Base-by-base conservation (phyloP, 2,888 invertebrate genomes). In the Petrolisthes cinctipes region DNA sequence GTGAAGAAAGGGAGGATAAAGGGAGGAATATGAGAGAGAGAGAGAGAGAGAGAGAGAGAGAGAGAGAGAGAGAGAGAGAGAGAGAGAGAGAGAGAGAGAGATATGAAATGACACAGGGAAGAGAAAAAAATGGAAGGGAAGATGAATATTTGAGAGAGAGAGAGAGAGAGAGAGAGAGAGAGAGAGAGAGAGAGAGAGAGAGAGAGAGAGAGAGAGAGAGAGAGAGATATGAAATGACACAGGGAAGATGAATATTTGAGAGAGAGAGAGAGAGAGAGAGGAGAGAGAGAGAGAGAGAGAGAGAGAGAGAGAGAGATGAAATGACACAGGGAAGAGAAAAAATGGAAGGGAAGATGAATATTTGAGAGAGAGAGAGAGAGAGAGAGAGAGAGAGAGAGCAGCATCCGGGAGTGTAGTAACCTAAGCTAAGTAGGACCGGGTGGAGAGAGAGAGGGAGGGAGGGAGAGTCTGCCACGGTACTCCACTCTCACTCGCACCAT, bases 321-420 rank as follows among this genome's bases (percentile, higher is more conserved):
- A 73, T 11, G n/a, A 20, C 17, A 20, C 7, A 20, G n/a, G 7
- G 73, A 20, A 20, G n/a, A 7, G 23, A 20, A 73, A 20, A 7
- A n/a, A 20, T 7, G 73, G n/a, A 73, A n/a, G 73, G 73, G n/a
- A 73, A 20, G 20, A 20, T 17, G 73, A 73, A 73, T 11, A 73
- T 11, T 11, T 20, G 54, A 14, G 51, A 14, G 53, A 53, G 53
- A 53, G 54, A 53, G 78, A n/a, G n/a, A 53, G 54, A n/a, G 54
- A 78, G 53, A 54, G 78, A 54, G 78, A 54, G 78, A 54, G 78
- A n/a, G 78, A 78, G 78, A 37, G 78, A 51, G 54, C 37, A 78
- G 78, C 78, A 78, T 78, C 78, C 78, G 78, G 78, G 78, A 78
- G 14, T 78, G 78, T 6, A 78, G 78, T 78, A 78, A 78, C 78